Percentiles rank a stretch among this genome's conserved stretches.
These are phyloP conservation scores for Chauna torquata DNA, from an alignment of 2,113 vertebrate species.

Conservation along the genomic window DNA sequence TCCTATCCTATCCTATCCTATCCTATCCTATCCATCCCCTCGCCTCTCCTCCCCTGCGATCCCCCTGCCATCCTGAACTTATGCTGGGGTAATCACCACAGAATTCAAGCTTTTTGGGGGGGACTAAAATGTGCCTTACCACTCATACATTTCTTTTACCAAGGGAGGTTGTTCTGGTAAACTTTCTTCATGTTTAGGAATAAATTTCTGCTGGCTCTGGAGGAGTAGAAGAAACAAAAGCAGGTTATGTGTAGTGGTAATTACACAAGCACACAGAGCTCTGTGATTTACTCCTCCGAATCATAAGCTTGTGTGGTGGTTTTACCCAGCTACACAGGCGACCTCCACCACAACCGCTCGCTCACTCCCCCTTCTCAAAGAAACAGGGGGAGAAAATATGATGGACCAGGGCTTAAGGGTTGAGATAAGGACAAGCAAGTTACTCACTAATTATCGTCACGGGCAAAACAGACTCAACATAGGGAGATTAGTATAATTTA, in stretches of 20 bases:
- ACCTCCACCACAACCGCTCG: too few relatives aligned
- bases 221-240: neutral
- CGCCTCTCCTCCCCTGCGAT: too few relatives aligned
- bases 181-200: neutral
- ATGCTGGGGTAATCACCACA: neutral
- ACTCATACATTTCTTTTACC: neutral
- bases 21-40: neutral
- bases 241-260: neutral
- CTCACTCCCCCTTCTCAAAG: too few relatives aligned
- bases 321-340: too few relatives aligned
- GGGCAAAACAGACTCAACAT: too few relatives aligned
- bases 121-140: neutral
- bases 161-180: neutral
- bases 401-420: too few relatives aligned
- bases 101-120: neutral
- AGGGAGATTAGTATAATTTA: too few relatives aligned
- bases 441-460: too few relatives aligned
- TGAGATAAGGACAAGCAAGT: too few relatives aligned
- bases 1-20: neutral
- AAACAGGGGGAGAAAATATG: too few relatives aligned
- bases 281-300: neutral
- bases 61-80: neutral
- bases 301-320: too few relatives aligned
- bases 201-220: neutral
- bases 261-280: neutral